These are phyloP conservation scores for Meda fulgida DNA, from an alignment of 2,797 vertebrate genomes.

Conservation along the genomic window DNA sequence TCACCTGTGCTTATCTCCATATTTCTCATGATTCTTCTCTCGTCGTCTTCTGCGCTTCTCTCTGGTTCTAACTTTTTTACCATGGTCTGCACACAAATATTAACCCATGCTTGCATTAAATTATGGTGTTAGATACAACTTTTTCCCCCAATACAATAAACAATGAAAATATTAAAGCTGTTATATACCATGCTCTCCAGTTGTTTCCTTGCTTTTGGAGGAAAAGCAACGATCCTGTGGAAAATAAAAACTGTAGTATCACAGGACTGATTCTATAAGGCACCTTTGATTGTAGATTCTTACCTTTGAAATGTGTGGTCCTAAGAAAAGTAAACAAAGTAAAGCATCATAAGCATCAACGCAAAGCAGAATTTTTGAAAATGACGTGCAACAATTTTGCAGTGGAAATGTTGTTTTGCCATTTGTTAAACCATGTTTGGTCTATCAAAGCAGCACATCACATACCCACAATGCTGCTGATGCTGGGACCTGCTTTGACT, in stretches of 20 bases:
- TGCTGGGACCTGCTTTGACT: conserved; percentile 69
- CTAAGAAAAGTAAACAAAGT: conserved; percentile 39
- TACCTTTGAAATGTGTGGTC: conserved; percentile 57
- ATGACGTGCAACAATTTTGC: neutral
- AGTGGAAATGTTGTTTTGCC: neutral
- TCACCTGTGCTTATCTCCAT: conserved; percentile 85
- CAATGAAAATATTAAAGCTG: neutral
- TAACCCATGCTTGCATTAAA: neutral
- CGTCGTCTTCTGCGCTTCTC: conserved; percentile 86
- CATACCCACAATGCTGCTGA: conserved; percentile 22
- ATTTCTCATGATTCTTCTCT: conserved; percentile 87
- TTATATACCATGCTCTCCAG: conserved; percentile 45
- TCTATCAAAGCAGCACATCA: neutral
- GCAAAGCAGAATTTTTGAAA: neutral
- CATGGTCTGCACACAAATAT: conserved; percentile 54
- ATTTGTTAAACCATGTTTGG: neutral
- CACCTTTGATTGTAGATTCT: neutral
- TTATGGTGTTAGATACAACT: neutral
- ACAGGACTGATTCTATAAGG: neutral
- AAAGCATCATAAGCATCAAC: neutral
- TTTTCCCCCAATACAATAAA: neutral
- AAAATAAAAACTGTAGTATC: conserved; percentile 9
- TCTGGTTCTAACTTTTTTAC: conserved; percentile 80
- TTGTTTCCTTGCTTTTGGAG: conserved; percentile 15
- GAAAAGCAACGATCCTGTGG: conserved; percentile 37